Base-by-base conservation (phyloP, 2,888 invertebrate genomes). In the Polietes domitor region DNA sequence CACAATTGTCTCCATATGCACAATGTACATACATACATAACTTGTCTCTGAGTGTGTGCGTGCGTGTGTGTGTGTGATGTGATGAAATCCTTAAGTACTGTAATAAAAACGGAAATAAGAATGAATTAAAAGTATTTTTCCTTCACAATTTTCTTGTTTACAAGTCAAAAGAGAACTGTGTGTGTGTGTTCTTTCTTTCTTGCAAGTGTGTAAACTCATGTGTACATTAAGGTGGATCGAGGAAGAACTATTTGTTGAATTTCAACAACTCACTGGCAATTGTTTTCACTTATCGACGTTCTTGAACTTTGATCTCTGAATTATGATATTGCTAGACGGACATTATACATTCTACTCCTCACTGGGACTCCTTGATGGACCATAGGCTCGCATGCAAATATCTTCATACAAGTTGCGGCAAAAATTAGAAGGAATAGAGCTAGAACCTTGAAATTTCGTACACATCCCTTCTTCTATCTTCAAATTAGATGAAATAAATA, bases 81-180 rank as follows among this genome's bases (percentile, higher is more conserved):
- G 7, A 10, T 58, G 58, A 58, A 26, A 24, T 24, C 15, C 58
- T 26, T 58, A 58, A 58, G 58, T 24, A 26, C 26, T 15, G 53
- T 21, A 53, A 53, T 53, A 53, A 53, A 53, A 53, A 58, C 15
- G 58, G 58, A 58, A 58, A 58, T 58, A 58, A 15, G 26, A 24
- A 58, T 58, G 26, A 58, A 58, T 58, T 58, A 26, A 58, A 58
- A 19, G 24, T 12, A 21, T 53, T 53, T 58, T 58, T 5, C 1
- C 3, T 55, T 50, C 21, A 55, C 9, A 21, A 12, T 21, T 58
- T 58, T 24, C 26, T 12, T 26, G 15, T 24, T 58, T 10, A 19
- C 24, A 55, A 10, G 12, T 26, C 12, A 5, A 58, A 15, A 26
- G 15, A 58, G 7, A 21, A 21, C 1, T 47, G n/a, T n/a, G 47